phyloP scores from a whole-genome alignment of 2,888 invertebrate species.

The Thyatira batis region DNA sequence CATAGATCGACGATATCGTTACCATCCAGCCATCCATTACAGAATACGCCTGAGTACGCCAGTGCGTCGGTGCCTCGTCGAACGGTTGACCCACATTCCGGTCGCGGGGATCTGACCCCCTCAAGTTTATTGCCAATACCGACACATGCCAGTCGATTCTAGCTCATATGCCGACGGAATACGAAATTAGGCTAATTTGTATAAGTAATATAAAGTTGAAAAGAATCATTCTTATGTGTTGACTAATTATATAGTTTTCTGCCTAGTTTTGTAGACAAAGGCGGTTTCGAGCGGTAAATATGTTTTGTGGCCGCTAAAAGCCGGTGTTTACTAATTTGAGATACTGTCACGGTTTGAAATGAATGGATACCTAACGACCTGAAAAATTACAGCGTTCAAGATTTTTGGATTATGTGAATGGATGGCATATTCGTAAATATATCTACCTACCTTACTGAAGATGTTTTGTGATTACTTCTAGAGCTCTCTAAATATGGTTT shows the following conservation, averaged over 20 bases:
- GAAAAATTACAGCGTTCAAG: not conserved
- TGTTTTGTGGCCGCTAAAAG: slow-evolving; percentile 1
- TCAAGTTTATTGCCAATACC: slow-evolving; percentile 69
- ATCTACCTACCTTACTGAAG: too few relatives aligned
- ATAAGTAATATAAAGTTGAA: slow-evolving; percentile 1
- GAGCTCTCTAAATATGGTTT: too few relatives aligned
- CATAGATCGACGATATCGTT: slow-evolving; percentile 2
- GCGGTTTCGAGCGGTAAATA: not conserved
- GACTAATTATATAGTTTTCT: slow-evolving; percentile 2
- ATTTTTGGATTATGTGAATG: not conserved
- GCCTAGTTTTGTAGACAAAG: slow-evolving; percentile 4
- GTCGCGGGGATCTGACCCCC: slow-evolving; percentile 62
- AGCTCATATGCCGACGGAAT: slow-evolving; percentile 8
- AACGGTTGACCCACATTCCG: slow-evolving; percentile 74
- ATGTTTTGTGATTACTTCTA: too few relatives aligned
- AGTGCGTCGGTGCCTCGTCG: slow-evolving; percentile 30
- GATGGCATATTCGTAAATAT: not conserved
- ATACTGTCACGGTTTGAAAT: not conserved
- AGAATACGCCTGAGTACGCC: slow-evolving; percentile 43
- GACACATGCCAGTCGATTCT: slow-evolving; percentile 23
- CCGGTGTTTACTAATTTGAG: not conserved
- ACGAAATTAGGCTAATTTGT: slow-evolving; percentile 18
- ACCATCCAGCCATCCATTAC: slow-evolving; percentile 18
- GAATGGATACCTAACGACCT: not conserved
- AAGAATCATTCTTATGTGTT: not conserved